Conservation (phyloP, 1,140 invertebrate genomes). For the Euura lappo region DNA sequence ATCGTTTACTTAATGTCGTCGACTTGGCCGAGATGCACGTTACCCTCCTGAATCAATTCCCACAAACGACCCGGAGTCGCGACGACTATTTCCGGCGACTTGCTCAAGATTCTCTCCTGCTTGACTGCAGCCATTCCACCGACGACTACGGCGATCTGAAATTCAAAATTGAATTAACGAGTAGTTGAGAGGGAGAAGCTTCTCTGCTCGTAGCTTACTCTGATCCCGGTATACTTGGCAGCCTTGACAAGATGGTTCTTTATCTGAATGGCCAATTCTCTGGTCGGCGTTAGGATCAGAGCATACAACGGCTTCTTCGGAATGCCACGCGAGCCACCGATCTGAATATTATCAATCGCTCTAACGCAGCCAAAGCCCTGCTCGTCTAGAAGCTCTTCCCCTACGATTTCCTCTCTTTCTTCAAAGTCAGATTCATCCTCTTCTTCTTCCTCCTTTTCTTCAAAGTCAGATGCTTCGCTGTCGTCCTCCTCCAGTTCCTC, state of each 20-base stretch:
- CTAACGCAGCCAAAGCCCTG: conserved; percentile 66
- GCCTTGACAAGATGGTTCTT: conserved; percentile 81
- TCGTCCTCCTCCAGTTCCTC: conserved; percentile 40
- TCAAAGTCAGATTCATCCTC: conserved; percentile 55
- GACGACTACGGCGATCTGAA: conserved; percentile 76
- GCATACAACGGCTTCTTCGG: conserved; percentile 72
- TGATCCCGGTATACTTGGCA: conserved; percentile 82
- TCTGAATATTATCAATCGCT: conserved; percentile 65
- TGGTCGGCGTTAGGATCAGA: conserved; percentile 90
- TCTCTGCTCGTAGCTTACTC: conserved; percentile 49
- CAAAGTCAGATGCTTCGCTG: conserved; percentile 46
- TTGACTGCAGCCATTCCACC: conserved; percentile 92
- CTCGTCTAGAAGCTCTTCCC: conserved; percentile 34
- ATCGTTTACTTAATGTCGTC: conserved; percentile 69
- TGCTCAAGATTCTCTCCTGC: conserved; percentile 84
- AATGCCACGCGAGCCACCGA: conserved; percentile 41
- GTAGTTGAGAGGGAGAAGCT: conserved; percentile 5
- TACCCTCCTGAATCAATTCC: conserved; percentile 86
- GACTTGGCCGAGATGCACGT: conserved; percentile 76
- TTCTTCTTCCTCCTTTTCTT: conserved; percentile 42
- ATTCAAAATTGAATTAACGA: conserved; percentile 9
- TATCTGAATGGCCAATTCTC: conserved; percentile 95
- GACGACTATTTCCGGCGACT: conserved; percentile 90
- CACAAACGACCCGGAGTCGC: conserved; percentile 95
- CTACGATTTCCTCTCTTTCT: conserved; percentile 50